Conservation (phyloP, 2,113 vertebrate species). For the Pardalotus punctatus region DNA sequence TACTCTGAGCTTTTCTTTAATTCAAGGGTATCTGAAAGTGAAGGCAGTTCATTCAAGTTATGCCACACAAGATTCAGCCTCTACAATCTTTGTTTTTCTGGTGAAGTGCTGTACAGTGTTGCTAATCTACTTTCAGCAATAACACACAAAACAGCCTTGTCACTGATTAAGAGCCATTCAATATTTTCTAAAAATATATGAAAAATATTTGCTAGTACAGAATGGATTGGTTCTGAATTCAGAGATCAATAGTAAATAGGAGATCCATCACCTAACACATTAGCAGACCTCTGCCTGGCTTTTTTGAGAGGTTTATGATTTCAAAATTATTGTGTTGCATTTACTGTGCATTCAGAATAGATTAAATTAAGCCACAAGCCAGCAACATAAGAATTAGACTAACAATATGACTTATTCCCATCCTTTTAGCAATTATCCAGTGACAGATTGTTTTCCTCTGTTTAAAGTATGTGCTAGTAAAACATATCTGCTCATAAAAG, state of each 20-base stretch:
- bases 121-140: neutral
- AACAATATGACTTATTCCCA: neutral
- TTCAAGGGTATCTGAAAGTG: neutral
- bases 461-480: neutral
- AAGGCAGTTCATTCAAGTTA: neutral
- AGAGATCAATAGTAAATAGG: conserved; percentile 18
- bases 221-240: conserved; percentile 4
- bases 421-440: neutral
- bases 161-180: conserved; percentile 31
- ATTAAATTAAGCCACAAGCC: neutral
- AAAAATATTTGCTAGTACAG: neutral
- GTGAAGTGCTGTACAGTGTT: neutral
- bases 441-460: neutral
- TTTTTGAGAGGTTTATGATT: conserved; percentile 32
- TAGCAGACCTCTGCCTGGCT: neutral
- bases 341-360: neutral
- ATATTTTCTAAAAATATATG: conserved; percentile 56
- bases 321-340: neutral
- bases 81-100: neutral
- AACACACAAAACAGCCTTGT: neutral
- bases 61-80: neutral
- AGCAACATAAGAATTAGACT: neutral
- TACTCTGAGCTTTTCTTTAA: neutral
- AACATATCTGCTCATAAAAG: neutral
- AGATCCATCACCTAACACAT: conserved; percentile 22